Evolutionary conservation across 2,113 vertebrate genomes (phyloP).

Genomic region (Okapia johnstoni): DNA sequence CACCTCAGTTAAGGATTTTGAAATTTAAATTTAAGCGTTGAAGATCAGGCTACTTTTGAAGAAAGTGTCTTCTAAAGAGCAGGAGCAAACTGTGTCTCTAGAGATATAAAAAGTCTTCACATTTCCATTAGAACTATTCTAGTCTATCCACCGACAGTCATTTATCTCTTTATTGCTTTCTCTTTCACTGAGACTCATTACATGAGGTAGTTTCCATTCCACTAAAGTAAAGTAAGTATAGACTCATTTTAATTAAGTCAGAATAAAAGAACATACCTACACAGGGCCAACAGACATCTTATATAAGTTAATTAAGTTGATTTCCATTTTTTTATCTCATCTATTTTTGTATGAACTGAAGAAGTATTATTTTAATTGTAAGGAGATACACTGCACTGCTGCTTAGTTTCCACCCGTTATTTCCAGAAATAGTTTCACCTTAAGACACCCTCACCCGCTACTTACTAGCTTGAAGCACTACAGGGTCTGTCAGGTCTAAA

Average conservation of each 20-base stretch:
- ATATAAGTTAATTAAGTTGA: neutral
- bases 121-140: neutral
- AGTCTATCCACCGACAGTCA: neutral
- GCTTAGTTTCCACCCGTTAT: neutral
- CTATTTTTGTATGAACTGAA: neutral
- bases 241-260: slow-evolving; percentile 1
- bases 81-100: neutral
- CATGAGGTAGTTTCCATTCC: neutral
- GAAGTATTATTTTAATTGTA: neutral
- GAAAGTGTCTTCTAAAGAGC: neutral
- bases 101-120: neutral
- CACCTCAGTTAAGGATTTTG: neutral
- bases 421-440: neutral
- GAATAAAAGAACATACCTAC: neutral
- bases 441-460: neutral
- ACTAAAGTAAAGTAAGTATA: neutral
- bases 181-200: neutral
- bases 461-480: neutral
- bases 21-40: neutral
- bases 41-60: neutral
- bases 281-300: neutral
- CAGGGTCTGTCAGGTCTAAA: neutral
- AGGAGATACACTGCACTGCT: neutral
- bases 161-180: neutral
- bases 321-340: neutral